Evolutionary conservation across 2,888 invertebrate species (phyloP), one percentile per base, ranked within the genome.

Genomic region (Sipha maydis): DNA sequence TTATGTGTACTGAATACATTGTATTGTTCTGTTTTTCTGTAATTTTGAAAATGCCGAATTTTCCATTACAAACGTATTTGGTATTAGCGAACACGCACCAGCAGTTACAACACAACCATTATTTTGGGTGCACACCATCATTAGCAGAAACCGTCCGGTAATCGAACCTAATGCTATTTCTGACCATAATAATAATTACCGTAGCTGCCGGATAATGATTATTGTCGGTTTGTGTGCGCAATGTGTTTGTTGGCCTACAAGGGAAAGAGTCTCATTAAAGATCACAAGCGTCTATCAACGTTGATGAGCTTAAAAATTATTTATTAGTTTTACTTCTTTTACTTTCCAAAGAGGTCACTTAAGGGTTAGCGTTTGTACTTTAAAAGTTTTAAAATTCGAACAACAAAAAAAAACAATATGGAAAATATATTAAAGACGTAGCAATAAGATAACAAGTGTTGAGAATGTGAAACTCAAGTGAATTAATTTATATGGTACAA

Each of bases 121-220:
- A 86, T 80, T 86, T 80, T 71, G 71, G 56, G 28, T 75, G n/a
- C 75, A 73, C 38, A 25, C 88, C 82, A 82, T 82, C 88, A 88
- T 88, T 88, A 88, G 80, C 48, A 31, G 75, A 88, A 88, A 88
- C 88, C 67, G 61, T 82, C 88, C 88, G 82, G 88, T 88, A 88
- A 88, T 88, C 88, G 82, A 88, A 88, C 88, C 69, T 80, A 80
- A 86, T 75, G 86, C 80, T 80, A 38, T 54, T 86, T 73, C 86
- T 80, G 80, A 86, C 86, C 80, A 86, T 86, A 86, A 86, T 79
- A 85, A 85, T 86, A 86, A 86, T 86, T 80, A 86, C 79, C 75
- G 80, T 80, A 28, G 61, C 88, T 61, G 67, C 48, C 31, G 80
- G 88, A 31, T 86, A 86, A 86, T 73, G 86, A 86, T 86, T 79